Evolutionary conservation across 2,113 vertebrate genomes (phyloP).

Genomic region (Catharus fuscescens): DNA sequence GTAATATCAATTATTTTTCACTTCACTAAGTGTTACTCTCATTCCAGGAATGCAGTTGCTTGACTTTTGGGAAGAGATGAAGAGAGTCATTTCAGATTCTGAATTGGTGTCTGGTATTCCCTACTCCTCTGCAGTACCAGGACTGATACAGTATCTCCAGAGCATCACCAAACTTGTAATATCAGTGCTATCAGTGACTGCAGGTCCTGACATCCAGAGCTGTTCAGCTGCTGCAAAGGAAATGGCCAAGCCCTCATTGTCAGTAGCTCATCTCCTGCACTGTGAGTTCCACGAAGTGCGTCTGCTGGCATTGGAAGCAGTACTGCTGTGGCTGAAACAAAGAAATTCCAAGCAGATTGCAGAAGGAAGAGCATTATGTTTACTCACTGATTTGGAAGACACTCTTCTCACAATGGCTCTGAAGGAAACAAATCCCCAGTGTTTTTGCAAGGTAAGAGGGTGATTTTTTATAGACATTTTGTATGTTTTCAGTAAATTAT

Average conservation of each 20-base stretch:
- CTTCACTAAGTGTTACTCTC: not conserved
- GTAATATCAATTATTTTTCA: not conserved
- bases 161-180: constrained; percentile 83
- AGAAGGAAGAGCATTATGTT: constrained; percentile 28
- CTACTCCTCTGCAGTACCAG: constrained; percentile 71
- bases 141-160: constrained; percentile 86
- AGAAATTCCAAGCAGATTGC: not conserved
- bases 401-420: constrained; percentile 79
- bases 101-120: constrained; percentile 74
- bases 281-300: constrained; percentile 86
- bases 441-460: constrained; percentile 85
- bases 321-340: constrained; percentile 74
- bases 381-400: constrained; percentile 69
- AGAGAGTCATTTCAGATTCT: constrained; percentile 76
- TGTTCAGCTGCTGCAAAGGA: constrained; percentile 26
- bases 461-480: not conserved
- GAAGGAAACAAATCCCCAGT: constrained; percentile 85
- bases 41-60: constrained; percentile 74
- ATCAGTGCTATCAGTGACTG: constrained; percentile 50
- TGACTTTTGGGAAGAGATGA: constrained; percentile 77
- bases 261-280: constrained; percentile 72
- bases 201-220: constrained; percentile 5
- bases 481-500: not conserved
- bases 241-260: constrained; percentile 2
- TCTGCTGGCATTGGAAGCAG: constrained; percentile 76